Base-by-base conservation (phyloP, 2,888 invertebrate genomes). In the Myopa testacea region DNA sequence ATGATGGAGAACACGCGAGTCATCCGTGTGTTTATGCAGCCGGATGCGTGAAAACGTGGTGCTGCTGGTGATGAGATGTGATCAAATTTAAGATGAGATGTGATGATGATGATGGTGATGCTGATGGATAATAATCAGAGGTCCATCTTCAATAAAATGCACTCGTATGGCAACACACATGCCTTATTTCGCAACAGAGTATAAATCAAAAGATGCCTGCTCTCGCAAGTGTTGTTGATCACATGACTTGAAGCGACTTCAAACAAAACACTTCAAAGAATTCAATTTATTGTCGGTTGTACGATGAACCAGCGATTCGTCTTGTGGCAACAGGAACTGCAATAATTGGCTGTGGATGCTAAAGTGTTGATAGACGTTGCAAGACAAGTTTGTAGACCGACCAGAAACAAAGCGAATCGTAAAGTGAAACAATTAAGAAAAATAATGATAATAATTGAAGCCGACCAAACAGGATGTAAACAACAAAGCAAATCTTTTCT, bases 301-400 rank as follows among this genome's bases (percentile, higher is more conserved):
- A 3, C 16, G 14, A 50, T 26, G 52, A n/a, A 10, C 6, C 40
- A 68, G 1, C 7, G 19, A 26, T 50, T 50, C n/a, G 34, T 65
- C 37, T 38, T 52, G 37, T 55, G 55, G 37, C 55, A 37, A 14
- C 70, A 70, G 70, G 55, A 70, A 70, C 70, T 70, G 10, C 70
- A 26, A 58, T 58, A 70, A 70, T 55, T 55, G 52, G n/a, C 37
- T 55, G 55, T 37, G 26, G 38, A 70, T 55, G 52, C 4, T 69
- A 34, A 16, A 4, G 34, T 45, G 45, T 10, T 45, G 45, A 26
- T 26, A 26, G 26, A 26, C 1, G 67, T 10, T 68, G 5, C 58
- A 58, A 12, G 58, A 58, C n/a, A 12, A 58, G 58, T 12, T 58
- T n/a, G 8, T 58, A 55, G 55, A 10, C 16, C 16, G 58, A 58